phyloP scores from a whole-genome alignment of 2,113 vertebrate species.

The Pteruthius melanotis region DNA sequence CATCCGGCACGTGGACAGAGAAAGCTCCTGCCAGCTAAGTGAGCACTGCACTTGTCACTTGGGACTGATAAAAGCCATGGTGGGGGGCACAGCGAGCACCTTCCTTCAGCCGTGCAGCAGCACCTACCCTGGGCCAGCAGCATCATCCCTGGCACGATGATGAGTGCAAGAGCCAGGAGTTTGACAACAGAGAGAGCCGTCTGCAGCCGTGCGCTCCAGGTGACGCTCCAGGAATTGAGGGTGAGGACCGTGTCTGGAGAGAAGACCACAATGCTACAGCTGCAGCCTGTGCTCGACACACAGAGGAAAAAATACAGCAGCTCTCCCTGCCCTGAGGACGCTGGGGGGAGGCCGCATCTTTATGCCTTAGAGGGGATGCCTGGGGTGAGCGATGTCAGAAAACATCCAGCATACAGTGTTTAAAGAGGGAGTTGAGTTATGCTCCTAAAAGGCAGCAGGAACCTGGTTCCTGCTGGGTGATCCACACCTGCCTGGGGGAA shows the following conservation, averaged over 20 bases:
- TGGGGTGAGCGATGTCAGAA: neutral
- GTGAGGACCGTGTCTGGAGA: conserved; percentile 76
- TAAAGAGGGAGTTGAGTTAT: neutral
- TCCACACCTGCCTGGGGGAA: neutral
- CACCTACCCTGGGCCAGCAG: conserved; percentile 79
- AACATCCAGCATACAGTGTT: neutral
- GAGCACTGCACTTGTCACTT: neutral
- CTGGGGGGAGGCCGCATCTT: neutral
- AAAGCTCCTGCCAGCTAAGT: neutral
- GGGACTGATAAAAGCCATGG: rapidly evolving
- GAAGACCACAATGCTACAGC: neutral
- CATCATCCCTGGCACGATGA: conserved; percentile 84
- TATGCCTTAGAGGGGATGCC: neutral
- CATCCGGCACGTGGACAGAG: neutral
- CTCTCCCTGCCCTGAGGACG: neutral
- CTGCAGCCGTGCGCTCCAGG: conserved; percentile 78
- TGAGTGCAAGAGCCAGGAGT: conserved; percentile 79
- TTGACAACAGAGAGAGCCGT: conserved; percentile 78
- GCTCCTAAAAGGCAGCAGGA: neutral
- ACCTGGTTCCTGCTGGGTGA: neutral
- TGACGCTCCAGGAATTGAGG: conserved; percentile 88
- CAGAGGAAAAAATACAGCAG: neutral
- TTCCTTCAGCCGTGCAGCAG: neutral
- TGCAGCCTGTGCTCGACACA: neutral
- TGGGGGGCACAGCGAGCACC: rapidly evolving